Percentiles rank a stretch among this genome's conserved stretches.
Conservation (phyloP, 2,797 vertebrate species). For the Pagetopsis macropterus region DNA sequence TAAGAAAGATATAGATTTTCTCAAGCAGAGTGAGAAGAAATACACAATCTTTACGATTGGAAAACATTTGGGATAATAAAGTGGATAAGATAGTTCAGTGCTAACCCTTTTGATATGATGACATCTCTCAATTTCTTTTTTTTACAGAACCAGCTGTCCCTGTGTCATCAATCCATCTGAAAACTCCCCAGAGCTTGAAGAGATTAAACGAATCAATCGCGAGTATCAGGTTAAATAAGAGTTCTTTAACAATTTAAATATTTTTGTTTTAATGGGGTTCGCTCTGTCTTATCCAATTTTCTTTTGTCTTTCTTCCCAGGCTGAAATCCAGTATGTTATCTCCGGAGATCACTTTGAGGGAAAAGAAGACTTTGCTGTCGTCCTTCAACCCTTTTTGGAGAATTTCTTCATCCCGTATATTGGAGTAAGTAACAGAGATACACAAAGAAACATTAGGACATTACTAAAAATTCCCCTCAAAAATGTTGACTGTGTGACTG, state of each 20-base stretch:
- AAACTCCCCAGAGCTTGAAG: conserved; percentile 80
- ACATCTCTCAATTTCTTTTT: background rate
- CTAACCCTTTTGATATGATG: background rate
- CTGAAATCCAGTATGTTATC: conserved; percentile 74
- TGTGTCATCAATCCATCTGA: conserved; percentile 76
- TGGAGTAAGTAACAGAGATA: conserved; percentile 76
- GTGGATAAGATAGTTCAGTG: background rate
- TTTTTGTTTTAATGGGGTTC: background rate
- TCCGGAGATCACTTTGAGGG: conserved; percentile 77
- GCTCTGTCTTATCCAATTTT: background rate
- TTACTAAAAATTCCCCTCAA: too few species aligned
- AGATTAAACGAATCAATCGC: conserved; percentile 85
- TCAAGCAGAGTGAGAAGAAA: background rate
- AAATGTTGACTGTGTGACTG: too few species aligned
- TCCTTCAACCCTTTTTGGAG: conserved; percentile 88
- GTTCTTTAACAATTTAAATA: background rate
- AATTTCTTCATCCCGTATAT: conserved; percentile 82
- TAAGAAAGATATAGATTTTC: background rate
- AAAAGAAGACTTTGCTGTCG: conserved; percentile 87
- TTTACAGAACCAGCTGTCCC: conserved; percentile 67
- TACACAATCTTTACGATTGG: background rate
- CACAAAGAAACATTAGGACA: background rate
- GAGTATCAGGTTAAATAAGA: conserved; percentile 86
- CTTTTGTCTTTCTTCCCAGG: conserved; percentile 38
- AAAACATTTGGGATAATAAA: background rate